Conservation (phyloP, 2,797 vertebrate genomes). For the Notoglanidium macrostoma region DNA sequence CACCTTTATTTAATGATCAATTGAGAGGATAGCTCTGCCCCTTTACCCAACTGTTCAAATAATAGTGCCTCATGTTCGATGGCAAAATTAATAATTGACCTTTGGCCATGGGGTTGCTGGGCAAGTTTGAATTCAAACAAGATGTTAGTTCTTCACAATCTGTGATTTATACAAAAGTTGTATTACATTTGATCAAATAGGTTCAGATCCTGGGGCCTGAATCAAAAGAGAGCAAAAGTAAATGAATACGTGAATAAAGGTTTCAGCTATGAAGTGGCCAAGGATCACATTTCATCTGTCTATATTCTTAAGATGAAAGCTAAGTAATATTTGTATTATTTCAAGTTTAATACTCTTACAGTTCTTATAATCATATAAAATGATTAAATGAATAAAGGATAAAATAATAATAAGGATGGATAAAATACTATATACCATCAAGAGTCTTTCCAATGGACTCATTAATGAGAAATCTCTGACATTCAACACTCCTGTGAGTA, state of each 20-base stretch:
- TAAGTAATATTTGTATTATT: not conserved
- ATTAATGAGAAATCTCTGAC: not conserved
- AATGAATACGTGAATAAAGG: not conserved
- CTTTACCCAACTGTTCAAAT: not conserved
- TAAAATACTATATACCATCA: not conserved
- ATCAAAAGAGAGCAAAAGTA: no score
- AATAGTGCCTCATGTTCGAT: not conserved
- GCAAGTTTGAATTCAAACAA: not conserved
- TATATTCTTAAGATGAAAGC: not conserved
- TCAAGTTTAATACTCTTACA: not conserved
- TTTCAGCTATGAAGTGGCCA: not conserved
- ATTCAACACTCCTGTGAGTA: not conserved
- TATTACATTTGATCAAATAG: not conserved
- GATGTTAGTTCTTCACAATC: not conserved
- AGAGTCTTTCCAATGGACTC: not conserved
- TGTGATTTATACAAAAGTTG: not conserved
- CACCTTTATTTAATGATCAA: not conserved
- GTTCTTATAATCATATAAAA: not conserved
- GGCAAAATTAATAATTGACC: not conserved
- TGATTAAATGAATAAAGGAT: not conserved
- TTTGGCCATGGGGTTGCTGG: not conserved
- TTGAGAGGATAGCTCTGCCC: not conserved
- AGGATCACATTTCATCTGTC: not conserved
- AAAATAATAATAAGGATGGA: not conserved
- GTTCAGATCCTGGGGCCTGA: not conserved